Conservation (phyloP, 2,797 vertebrate species). For the Serranus cabrilla region DNA sequence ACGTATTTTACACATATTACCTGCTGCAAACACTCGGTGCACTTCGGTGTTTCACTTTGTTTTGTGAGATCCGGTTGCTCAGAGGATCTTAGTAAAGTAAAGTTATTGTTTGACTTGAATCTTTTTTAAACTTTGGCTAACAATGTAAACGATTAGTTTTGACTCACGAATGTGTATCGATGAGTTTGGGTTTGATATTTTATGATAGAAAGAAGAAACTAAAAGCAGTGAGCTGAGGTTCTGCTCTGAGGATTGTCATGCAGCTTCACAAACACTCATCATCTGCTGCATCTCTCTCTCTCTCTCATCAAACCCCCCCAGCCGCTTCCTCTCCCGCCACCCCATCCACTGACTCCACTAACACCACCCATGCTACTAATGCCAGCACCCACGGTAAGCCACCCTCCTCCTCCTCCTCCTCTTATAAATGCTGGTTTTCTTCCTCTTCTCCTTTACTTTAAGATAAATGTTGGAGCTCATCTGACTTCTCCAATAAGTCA, state of each 20-base stretch:
- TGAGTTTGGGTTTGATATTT: too few relatives aligned
- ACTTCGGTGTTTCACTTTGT: too few relatives aligned
- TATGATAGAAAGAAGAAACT: too few relatives aligned
- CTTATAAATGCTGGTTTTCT: too few relatives aligned
- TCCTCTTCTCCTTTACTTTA: not conserved
- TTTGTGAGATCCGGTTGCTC: too few relatives aligned
- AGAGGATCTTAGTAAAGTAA: too few relatives aligned
- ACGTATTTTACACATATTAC: too few relatives aligned
- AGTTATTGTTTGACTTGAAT: too few relatives aligned
- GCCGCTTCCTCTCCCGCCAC: slow-evolving; percentile 60
- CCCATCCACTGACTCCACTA: slow-evolving; percentile 76
- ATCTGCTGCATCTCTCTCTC: slow-evolving; percentile 59
- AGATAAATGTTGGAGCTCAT: not conserved
- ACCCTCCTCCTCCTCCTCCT: slow-evolving; percentile 24
- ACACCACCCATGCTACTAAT: slow-evolving; percentile 77
- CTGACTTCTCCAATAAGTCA: not conserved
- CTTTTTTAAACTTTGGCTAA: too few relatives aligned
- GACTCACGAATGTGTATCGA: too few relatives aligned
- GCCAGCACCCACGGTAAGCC: slow-evolving; percentile 71
- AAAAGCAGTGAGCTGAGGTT: not conserved
- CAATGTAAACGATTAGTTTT: too few relatives aligned
- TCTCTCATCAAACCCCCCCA: slow-evolving; percentile 53
- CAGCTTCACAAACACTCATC: slow-evolving; percentile 49
- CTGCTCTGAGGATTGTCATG: slow-evolving; percentile 3
- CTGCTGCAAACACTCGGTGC: too few relatives aligned